Evolutionary conservation across 2,888 invertebrate species (phyloP), one percentile per base, ranked within the genome.

Genomic region (Spialia ferax): DNA sequence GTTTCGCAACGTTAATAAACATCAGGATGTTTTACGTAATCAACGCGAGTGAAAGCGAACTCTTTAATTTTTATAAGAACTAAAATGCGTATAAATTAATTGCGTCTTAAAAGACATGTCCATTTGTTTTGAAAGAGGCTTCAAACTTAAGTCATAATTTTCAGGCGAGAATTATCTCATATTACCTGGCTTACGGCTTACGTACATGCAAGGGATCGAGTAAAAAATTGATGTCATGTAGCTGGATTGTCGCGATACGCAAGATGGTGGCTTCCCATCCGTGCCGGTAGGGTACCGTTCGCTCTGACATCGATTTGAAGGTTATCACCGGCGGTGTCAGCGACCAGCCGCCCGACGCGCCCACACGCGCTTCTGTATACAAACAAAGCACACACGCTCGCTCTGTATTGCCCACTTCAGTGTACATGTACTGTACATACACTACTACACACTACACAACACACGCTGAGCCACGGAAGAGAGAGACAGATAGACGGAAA

Each of bases 301-400:
- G 88, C 83, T 88, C 78, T 87, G 90, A 88, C 90, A 89, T 85
- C 88, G 81, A 82, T 87, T 80, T 82, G 91, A 92, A 93, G 93
- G 92, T 92, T 92, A 93, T 91, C 91, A 85, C 69, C 82, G 57
- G 8, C 57, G 83, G 89, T 86, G 92, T 93, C 92, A 91, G 87
- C 91, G 91, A 91, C 91, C 92, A 91, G 87, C 79, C 91, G 91
- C 91, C 91, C 90, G 87, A 79, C 83, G 79, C 78, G 88, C 91
- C 89, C 86, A 91, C 91, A 89, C 84, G 85, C 89, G 85, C 83
- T 75, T 74, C 74, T 78, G 76, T 77, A 70, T 76, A 77, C 75
- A 77, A 74, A 77, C 80, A 86, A 79, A 86, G 87, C 72, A 71
- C 71, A 74, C 75, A 66, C 73, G 71, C 69, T 69, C 70, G 71